Conservation (phyloP, 2,888 invertebrate genomes). For the Maniola hyperantus region DNA sequence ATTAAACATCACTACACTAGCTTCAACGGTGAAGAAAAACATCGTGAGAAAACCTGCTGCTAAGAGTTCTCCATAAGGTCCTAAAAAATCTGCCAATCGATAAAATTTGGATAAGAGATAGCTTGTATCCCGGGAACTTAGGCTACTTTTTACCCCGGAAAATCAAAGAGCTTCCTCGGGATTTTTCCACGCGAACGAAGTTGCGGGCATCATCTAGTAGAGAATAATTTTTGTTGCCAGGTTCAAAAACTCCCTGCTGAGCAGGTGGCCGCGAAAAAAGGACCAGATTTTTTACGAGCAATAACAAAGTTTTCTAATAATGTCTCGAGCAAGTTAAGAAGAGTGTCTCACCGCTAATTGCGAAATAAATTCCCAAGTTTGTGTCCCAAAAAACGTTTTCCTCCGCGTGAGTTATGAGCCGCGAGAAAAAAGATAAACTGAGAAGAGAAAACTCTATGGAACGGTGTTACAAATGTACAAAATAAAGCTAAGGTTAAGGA, state of each 20-base stretch:
- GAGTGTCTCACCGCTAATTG: conserved; percentile 74
- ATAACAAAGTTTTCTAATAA: conserved; percentile 80
- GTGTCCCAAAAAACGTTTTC: conserved; percentile 66
- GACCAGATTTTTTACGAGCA: conserved; percentile 69
- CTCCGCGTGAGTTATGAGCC: conserved; percentile 66
- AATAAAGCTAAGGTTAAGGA: neutral
- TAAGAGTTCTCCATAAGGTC: too few relatives aligned
- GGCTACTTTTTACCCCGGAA: too few relatives aligned
- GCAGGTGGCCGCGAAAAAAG: conserved; percentile 72
- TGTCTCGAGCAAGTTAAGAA: conserved; percentile 68
- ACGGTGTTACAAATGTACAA: too few relatives aligned
- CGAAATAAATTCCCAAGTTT: conserved; percentile 80
- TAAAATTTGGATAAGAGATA: too few relatives aligned
- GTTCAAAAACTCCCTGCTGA: conserved; percentile 47
- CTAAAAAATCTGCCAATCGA: too few relatives aligned
- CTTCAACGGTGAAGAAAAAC: too few relatives aligned
- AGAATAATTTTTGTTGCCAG: conserved; percentile 18
- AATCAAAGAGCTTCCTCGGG: too few relatives aligned
- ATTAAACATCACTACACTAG: too few relatives aligned
- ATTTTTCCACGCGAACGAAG: too few relatives aligned
- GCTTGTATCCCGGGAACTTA: too few relatives aligned
- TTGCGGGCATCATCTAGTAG: neutral
- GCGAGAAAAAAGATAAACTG: conserved; percentile 54
- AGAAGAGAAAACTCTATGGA: conserved; percentile 41
- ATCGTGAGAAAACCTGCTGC: too few relatives aligned